phyloP scores from a whole-genome alignment of 2,797 vertebrate genomes.

The Chromis chromis region DNA sequence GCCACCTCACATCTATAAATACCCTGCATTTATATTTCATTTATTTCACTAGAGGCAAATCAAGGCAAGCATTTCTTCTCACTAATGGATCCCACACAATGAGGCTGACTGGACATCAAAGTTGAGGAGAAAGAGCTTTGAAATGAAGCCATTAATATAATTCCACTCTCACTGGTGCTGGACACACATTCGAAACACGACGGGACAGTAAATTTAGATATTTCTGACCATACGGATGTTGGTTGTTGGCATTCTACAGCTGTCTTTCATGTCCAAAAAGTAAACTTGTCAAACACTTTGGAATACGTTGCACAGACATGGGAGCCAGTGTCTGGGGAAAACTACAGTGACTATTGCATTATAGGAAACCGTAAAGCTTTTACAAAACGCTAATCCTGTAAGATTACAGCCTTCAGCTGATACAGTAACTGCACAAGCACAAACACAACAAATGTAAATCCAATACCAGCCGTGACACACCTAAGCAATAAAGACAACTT shows the following conservation, averaged over 20 bases:
- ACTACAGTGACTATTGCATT: constrained; percentile 1
- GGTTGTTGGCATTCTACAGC: background rate
- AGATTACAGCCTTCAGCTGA: constrained; percentile 51
- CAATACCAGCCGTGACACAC: constrained; percentile 56
- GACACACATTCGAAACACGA: constrained; percentile 34
- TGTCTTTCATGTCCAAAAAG: constrained; percentile 3
- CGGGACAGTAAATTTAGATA: background rate
- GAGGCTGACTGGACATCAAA: constrained; percentile 68
- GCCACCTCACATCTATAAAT: constrained; percentile 65
- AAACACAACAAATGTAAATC: constrained; percentile 46
- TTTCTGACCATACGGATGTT: constrained; percentile 16
- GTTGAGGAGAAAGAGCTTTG: constrained; percentile 55
- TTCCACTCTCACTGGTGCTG: constrained; percentile 12
- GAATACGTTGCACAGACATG: constrained; percentile 8
- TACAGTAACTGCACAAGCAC: constrained; percentile 31
- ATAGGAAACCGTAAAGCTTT: constrained; percentile 12
- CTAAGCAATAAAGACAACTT: constrained; percentile 70
- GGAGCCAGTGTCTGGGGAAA: constrained; percentile 12
- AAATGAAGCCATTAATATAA: constrained; percentile 65
- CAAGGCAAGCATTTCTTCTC: constrained; percentile 44
- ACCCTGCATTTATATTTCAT: constrained; percentile 61
- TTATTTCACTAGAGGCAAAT: constrained; percentile 63
- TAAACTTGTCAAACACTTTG: constrained; percentile 16
- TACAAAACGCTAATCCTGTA: constrained; percentile 45
- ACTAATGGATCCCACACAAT: constrained; percentile 67